Evolutionary conservation across 1,140 invertebrate species (phyloP).

Genomic region (Drosophila ananassae): DNA sequence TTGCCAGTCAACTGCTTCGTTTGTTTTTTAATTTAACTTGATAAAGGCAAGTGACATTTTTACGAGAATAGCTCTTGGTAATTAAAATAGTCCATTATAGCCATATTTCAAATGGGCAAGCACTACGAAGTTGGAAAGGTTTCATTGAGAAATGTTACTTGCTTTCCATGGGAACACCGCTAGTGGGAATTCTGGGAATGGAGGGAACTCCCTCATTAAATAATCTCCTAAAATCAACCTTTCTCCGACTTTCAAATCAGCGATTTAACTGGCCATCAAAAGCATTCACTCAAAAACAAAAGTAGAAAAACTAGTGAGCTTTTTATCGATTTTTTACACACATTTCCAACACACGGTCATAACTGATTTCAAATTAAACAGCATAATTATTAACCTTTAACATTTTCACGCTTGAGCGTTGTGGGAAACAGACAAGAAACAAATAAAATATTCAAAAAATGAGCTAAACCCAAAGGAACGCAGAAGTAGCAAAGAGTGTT

Average conservation of each 20-base stretch:
- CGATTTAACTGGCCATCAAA: constrained; percentile 42
- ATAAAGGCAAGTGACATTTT: background rate
- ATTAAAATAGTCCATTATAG: background rate
- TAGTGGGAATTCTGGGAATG: constrained; percentile 8
- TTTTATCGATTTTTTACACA: constrained; percentile 63
- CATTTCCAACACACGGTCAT: background rate
- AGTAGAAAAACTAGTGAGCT: constrained; percentile 22
- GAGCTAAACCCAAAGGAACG: constrained; percentile 25
- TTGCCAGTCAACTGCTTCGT: constrained; percentile 4
- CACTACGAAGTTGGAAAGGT: background rate
- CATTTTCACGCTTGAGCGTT: constrained; percentile 74
- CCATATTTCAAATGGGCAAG: background rate
- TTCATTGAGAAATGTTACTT: background rate
- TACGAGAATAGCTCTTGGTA: background rate
- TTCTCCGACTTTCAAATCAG: constrained; percentile 35
- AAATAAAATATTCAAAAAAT: constrained; percentile 37
- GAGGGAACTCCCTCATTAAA: constrained; percentile 25
- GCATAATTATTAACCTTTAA: constrained; percentile 80
- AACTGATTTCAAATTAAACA: constrained; percentile 41
- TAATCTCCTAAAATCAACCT: background rate
- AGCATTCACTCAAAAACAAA: constrained; percentile 22
- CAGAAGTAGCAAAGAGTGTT: constrained; percentile 31
- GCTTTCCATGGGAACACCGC: constrained; percentile 1
- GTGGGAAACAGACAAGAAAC: constrained; percentile 47
- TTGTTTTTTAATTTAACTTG: constrained; percentile 8